Evolutionary conservation across 2,113 vertebrate species (phyloP).

Genomic region (Pimephales promelas): DNA sequence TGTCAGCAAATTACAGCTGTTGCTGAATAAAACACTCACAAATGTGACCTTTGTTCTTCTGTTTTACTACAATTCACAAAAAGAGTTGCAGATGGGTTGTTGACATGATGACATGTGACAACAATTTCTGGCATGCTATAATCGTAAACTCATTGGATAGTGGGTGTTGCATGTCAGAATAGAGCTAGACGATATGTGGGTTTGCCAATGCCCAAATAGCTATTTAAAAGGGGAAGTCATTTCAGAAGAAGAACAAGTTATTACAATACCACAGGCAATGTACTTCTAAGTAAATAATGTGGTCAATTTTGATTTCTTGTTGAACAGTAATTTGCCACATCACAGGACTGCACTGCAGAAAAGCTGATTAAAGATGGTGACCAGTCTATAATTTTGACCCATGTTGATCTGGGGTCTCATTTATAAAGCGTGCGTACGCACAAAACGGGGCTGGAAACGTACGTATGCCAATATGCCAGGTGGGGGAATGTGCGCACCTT

Average conservation of each 20-base stretch:
- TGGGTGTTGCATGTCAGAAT: background rate
- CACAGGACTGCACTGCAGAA: background rate
- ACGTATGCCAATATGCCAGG: too few species aligned
- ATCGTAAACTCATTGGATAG: background rate
- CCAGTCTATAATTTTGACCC: too few species aligned
- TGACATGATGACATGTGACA: background rate
- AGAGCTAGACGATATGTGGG: background rate
- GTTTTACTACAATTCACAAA: background rate
- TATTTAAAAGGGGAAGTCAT: background rate
- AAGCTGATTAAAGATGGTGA: background rate
- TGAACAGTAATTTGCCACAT: background rate
- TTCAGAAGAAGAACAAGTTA: constrained; percentile 7
- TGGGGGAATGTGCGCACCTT: too few species aligned
- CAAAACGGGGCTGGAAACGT: too few species aligned
- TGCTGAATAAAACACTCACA: background rate
- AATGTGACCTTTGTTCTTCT: background rate
- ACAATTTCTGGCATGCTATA: background rate
- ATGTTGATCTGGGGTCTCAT: too few species aligned
- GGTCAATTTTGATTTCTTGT: background rate
- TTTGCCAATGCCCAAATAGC: background rate
- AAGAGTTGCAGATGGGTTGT: too few species aligned
- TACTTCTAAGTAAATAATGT: background rate
- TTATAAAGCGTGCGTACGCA: too few species aligned
- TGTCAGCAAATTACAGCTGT: too few species aligned
- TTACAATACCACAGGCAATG: background rate